Evolutionary conservation across 2,888 invertebrate genomes (phyloP).

Genomic region (Eucera pruinosa): DNA sequence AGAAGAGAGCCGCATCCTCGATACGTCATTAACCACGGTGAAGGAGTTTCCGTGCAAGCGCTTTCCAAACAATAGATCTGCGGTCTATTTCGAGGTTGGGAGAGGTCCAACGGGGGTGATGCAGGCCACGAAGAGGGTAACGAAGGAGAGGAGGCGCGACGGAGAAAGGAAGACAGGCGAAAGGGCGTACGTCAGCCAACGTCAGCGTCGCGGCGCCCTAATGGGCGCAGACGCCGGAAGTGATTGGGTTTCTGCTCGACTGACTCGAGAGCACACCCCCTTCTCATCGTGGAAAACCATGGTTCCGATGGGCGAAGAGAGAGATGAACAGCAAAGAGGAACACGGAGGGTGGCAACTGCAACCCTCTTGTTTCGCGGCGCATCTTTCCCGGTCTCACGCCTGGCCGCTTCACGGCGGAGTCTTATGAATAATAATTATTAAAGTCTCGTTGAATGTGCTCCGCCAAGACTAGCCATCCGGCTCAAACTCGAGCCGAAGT

Average conservation of each 20-base stretch:
- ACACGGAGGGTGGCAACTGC: constrained; percentile 52
- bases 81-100: constrained; percentile 79
- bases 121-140: constrained; percentile 45
- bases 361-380: constrained; percentile 81
- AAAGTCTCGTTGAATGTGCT: constrained; percentile 66
- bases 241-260: constrained; percentile 87
- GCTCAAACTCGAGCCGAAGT: constrained; percentile 31
- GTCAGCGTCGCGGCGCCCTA: constrained; percentile 85
- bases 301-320: constrained; percentile 45
- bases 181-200: constrained; percentile 83
- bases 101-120: constrained; percentile 66
- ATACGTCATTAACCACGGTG: constrained; percentile 78
- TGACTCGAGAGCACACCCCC: constrained; percentile 82
- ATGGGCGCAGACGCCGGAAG: constrained; percentile 87
- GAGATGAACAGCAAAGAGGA: constrained; percentile 26
- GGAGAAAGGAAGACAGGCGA: constrained; percentile 66
- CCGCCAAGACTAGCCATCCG: constrained; percentile 18
- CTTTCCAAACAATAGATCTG: constrained; percentile 83
- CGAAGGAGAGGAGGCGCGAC: constrained; percentile 44
- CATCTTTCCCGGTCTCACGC: constrained; percentile 83
- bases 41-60: constrained; percentile 78
- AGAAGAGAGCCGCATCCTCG: constrained; percentile 67
- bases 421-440: constrained; percentile 84
- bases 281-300: constrained; percentile 65
- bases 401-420: constrained; percentile 77